Percentiles rank a stretch among this genome's conserved stretches.
phyloP scores from a whole-genome alignment of 2,113 vertebrate species.

The Hippocampus mohnikei region DNA sequence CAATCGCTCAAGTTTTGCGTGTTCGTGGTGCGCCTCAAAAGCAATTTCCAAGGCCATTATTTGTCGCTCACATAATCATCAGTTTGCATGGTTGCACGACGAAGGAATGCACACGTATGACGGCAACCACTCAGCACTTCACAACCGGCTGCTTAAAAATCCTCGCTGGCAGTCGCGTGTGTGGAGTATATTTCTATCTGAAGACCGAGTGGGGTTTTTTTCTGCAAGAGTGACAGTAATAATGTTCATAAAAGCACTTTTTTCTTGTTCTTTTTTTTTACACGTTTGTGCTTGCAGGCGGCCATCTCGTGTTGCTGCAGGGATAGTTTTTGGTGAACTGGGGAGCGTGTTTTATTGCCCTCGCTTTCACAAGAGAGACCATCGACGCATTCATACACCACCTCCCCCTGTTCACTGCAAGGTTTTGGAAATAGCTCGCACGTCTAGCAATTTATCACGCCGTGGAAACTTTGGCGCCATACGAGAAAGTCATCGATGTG shows the following conservation, averaged over 20 bases:
- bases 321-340: conserved; percentile 68
- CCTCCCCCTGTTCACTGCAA: conserved; percentile 52
- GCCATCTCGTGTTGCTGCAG: conserved; percentile 51
- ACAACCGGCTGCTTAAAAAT: not conserved
- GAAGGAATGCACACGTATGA: conserved; percentile 48
- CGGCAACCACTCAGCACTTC: conserved; percentile 20
- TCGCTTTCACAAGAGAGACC: conserved; percentile 61
- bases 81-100: conserved; percentile 27
- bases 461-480: conserved; percentile 44
- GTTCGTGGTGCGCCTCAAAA: conserved; percentile 29
- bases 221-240: conserved; percentile 14
- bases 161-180: not conserved
- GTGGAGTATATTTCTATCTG: not conserved
- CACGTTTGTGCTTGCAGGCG: conserved; percentile 32
- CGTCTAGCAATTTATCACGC: conserved; percentile 41
- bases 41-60: conserved; percentile 55
- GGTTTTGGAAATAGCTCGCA: conserved; percentile 46
- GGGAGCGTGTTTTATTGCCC: conserved; percentile 72
- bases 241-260: conserved; percentile 16
- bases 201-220: not conserved
- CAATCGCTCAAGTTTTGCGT: conserved; percentile 17
- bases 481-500: not conserved
- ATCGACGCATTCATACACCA: conserved; percentile 70
- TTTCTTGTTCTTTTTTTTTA: conserved; percentile 11
- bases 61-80: conserved; percentile 55